Evolutionary conservation across 2,888 invertebrate genomes (phyloP).

Genomic region (Luperina nickerlii): DNA sequence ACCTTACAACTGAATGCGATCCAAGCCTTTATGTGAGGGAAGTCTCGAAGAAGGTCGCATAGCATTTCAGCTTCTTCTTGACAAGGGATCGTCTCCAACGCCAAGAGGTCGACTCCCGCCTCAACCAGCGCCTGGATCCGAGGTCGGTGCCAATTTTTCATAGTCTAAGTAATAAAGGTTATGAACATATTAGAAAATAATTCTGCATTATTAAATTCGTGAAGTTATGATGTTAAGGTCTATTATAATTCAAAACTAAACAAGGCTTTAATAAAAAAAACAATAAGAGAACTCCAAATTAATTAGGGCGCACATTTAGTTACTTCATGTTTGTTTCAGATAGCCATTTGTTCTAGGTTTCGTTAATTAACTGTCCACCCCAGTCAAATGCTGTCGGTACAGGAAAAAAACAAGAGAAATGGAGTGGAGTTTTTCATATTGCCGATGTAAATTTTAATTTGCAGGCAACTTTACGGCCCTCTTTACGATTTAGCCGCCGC

Average conservation of each 20-base stretch:
- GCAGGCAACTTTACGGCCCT: constrained; percentile 88
- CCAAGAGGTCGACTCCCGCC: constrained; percentile 95
- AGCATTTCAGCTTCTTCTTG: constrained; percentile 96
- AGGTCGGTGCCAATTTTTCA: constrained; percentile 96
- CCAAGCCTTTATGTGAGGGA: constrained; percentile 95
- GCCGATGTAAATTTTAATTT: constrained; percentile 90
- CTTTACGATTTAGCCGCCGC: constrained; percentile 88
- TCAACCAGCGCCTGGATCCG: constrained; percentile 94
- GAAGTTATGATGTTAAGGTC: background rate
- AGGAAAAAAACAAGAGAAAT: constrained; percentile 84
- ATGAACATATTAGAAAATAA: background rate
- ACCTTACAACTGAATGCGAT: constrained; percentile 97
- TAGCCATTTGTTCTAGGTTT: constrained; percentile 84
- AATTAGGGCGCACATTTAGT: constrained; percentile 69
- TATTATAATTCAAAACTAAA: constrained; percentile 36
- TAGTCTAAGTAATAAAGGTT: constrained; percentile 78
- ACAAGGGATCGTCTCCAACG: constrained; percentile 98
- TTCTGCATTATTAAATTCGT: background rate
- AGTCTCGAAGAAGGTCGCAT: constrained; percentile 94
- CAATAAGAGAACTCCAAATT: constrained; percentile 61
- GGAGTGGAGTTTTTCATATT: constrained; percentile 88
- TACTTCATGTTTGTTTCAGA: constrained; percentile 77
- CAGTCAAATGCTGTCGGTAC: constrained; percentile 83
- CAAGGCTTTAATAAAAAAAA: constrained; percentile 41
- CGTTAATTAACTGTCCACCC: constrained; percentile 88